Evolutionary conservation across 2,113 vertebrate species (phyloP), one percentile per base, ranked within the genome.

Genomic region (Scomber scombrus): DNA sequence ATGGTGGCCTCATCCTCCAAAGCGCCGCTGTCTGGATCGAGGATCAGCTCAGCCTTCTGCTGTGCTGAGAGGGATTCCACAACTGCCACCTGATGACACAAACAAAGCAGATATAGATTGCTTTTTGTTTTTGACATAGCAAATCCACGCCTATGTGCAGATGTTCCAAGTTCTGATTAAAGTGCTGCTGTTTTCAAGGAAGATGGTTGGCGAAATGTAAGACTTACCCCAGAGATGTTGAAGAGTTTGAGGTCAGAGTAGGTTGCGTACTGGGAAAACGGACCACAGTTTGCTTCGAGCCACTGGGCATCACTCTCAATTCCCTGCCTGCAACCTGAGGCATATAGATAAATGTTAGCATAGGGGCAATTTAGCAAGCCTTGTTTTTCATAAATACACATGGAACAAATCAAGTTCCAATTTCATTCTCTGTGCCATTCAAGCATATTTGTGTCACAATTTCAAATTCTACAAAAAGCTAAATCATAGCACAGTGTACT

Each of bases 11-110:
- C 67, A 45, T 82, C 51, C 51, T 78, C 78, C 60, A 84, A 43
- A 67, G 73, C 80, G 0, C 14, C 40, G 0, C 64, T 81, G 9
- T 60, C 21, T n/a, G 57, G 50, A 67, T 89, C 87, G 26, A 85
- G 63, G 11, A 89, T 4, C 49, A 90, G 29, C 14, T 88, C 75
- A 43, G 76, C 84, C 46, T 26, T 84, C 63, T 89, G 87, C 0
- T 55, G 21, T 56, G 86, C 58, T 72, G 86, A 70, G 16, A 90
- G 75, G 10, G 16, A 3, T 6, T 58, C 49, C 62, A 89, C 18
- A 52, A 77, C 26, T 14, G n/a, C 71, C 67, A 43, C 26, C 86
- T 85, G 80, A 26, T 18, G 40, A 67, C 6, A 23, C 23, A 60
- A 56, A 21, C 7, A 68, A 6, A 51, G n/a, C 34, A 40, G 51